Evolutionary conservation across 2,797 vertebrate genomes (phyloP), one percentile per base, ranked within the genome.

Genomic region (Falco peregrinus): DNA sequence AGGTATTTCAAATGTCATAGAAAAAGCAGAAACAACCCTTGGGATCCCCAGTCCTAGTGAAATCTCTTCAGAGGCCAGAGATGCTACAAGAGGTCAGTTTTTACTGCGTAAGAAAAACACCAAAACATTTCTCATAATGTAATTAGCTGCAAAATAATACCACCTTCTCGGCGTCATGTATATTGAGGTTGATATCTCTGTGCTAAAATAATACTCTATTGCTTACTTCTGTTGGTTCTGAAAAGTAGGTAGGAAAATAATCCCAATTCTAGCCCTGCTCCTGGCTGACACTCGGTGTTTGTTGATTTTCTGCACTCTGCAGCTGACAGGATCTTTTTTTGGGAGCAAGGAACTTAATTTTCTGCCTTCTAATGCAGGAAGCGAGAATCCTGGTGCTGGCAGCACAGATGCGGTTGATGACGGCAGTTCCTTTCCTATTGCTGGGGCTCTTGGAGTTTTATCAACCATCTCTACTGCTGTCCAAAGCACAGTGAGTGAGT

Each of bases 11-110:
- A 99, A 98, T 95, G 99, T 98, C 85, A 99, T 99, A 28, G 99
- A 99, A 97, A 99, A 99, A 97, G 99, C 99, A 9, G 99, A 99
- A 97, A 99, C 98, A 4, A 98, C 99, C 2, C 98, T 99, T 93
- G 99, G 99, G 71, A 99, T 99, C 81, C 99, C 99, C 43, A 99
- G 98, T 96, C 99, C 99, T 13, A 98, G 94, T 47, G 98, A 99
- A 87, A 96, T 99, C 73, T 98, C 99, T 2, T 93, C 98, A 10
- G 98, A 98, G 73, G 91, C 88, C 59, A 95, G 93, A 70, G 97
- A 98, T 89, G 88, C 90, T 69, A 48, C 76, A 69, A 87, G 91
- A 98, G 98, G 98, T 98, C 47, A 98, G 97, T 98, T 98, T 88
- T 88, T 87, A 53, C 48, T 95, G 37, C 19, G 1, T 47, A 57